A percentile compares a stretch with the other conserved stretches of the same genome.
Evolutionary conservation across 2,888 invertebrate species (phyloP).

Genomic region (Cyclophora punctaria): DNA sequence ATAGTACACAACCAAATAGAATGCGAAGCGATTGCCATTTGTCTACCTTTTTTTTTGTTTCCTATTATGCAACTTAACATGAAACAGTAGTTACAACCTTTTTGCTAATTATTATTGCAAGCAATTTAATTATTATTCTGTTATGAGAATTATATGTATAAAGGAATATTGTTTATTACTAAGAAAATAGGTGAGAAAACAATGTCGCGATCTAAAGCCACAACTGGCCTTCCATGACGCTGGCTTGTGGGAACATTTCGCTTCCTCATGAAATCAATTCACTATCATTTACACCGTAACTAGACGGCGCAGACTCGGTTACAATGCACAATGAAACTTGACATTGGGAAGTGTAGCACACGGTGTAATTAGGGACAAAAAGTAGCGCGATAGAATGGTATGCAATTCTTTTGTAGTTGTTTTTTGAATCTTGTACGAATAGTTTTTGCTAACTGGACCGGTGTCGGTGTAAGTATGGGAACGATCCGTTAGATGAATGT

Average conservation of each 20-base stretch:
- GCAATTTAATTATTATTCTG: no score
- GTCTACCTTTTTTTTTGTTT: no score
- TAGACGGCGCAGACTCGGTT: constrained; percentile 9
- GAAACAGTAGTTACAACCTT: no score
- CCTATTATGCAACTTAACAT: no score
- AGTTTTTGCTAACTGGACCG: no score
- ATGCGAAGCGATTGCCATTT: no score
- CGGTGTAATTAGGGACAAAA: neutral
- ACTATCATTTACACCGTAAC: constrained; percentile 17
- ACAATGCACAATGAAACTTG: constrained; percentile 1
- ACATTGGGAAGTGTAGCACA: constrained; percentile 1
- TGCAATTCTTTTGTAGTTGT: neutral
- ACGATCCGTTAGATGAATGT: no score
- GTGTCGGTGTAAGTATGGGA: no score
- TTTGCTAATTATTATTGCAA: no score
- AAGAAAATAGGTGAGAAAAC: constrained; percentile 5
- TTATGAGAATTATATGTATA: no score
- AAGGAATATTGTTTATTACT: neutral
- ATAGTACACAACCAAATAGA: no score
- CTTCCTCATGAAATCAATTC: constrained; percentile 33
- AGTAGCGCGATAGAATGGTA: neutral
- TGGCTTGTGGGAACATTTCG: constrained; percentile 27
- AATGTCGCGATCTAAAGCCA: constrained; percentile 14
- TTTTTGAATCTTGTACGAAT: no score
- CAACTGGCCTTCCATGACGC: constrained; percentile 34